Evolutionary conservation across 1,140 invertebrate genomes (phyloP), one percentile per base, ranked within the genome.

Genomic region (Psix sp.): DNA sequence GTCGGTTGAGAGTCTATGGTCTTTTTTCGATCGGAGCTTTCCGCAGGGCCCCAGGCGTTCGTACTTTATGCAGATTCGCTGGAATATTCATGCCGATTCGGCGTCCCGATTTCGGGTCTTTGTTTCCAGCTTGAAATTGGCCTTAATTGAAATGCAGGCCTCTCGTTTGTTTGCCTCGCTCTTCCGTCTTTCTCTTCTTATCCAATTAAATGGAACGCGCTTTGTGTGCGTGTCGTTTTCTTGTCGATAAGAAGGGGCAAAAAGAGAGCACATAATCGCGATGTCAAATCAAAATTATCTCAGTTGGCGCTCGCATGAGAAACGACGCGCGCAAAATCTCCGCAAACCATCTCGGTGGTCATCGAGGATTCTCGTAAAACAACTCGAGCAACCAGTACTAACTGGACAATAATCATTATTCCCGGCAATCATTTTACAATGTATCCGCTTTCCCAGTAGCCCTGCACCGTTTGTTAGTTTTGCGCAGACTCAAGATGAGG

Each of bases 311-410:
- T n/a, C n/a, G n/a, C n/a, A n/a, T n/a, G n/a, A n/a, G n/a, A n/a
- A n/a, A 13, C 21, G 18, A 29, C 21, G 36, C 13, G 20, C 7
- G 10, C 24, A 36, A 39, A 52, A 18, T 26, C 11, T 17, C 11
- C 16, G 7, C 14, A 13, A 48, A 15, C 3, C n/a, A 35, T 35
- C 45, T 48, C 16, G 13, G 3, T 17, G 14, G 31, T 46, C 39
- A 33, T 54, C 33, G 38, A 20, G 33, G 46, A 48, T 54, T 54
- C 43, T 59, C 33, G 33, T 59, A 48, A 59, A 59, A 59, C 21
- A 46, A 46, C 18, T 39, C n/a, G 31, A 39, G 21, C 35, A 39
- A 48, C 56, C 56, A 43, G 56, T 40, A 48, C 21, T 48, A 59
- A 59, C 56, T 13, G 56, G 56, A 38, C 35, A n/a, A n/a, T n/a